phyloP scores from a whole-genome alignment of 2,797 vertebrate species.

The Eulemur rubriventer region DNA sequence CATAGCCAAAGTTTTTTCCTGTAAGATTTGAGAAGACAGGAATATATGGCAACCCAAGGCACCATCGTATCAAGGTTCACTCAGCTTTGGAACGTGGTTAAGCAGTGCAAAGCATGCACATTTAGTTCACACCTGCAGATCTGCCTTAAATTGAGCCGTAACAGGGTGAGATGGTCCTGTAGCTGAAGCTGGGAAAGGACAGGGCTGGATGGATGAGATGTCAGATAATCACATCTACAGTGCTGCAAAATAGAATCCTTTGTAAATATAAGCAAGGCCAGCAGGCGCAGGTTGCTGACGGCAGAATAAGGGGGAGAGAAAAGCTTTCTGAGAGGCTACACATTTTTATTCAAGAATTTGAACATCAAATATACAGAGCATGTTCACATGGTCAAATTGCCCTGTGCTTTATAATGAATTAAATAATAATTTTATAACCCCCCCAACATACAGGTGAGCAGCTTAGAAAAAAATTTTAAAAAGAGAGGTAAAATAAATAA shows the following conservation, averaged over 20 bases:
- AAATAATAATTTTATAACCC: background rate
- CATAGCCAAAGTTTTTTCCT: background rate
- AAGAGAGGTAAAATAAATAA: background rate
- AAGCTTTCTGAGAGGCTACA: background rate
- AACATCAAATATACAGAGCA: background rate
- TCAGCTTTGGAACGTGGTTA: rapidly evolving
- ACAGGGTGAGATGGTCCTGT: rapidly evolving
- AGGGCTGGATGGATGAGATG: background rate
- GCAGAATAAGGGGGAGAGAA: background rate
- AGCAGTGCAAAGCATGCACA: background rate
- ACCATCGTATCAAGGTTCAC: background rate
- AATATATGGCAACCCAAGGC: background rate
- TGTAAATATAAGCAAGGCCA: background rate
- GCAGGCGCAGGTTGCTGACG: background rate
- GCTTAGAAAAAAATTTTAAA: background rate
- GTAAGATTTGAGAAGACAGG: background rate
- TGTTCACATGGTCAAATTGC: background rate
- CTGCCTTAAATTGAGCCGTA: background rate
- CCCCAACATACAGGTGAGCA: background rate
- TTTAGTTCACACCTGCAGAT: background rate
- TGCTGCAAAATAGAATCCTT: background rate
- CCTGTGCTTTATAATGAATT: background rate
- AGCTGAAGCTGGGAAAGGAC: background rate
- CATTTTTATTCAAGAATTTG: background rate
- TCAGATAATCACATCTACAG: background rate